These are phyloP conservation scores for Tricholauxania praeusta DNA, from an alignment of 2,888 invertebrate species.

Conservation along the genomic window DNA sequence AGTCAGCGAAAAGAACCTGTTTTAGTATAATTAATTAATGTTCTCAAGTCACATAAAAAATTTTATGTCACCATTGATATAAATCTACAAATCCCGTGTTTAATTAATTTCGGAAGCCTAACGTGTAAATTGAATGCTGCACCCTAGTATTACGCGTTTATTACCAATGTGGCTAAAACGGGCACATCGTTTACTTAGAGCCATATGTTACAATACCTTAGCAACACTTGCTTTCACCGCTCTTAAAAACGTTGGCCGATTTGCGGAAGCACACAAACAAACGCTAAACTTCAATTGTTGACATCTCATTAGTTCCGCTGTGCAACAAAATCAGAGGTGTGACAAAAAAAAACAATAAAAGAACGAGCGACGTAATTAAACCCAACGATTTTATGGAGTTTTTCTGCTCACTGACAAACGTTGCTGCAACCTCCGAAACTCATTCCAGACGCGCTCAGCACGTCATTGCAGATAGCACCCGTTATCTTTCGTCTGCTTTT, in stretches of 20 bases:
- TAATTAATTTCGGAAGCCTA: no score
- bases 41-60: not conserved
- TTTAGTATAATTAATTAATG: not conserved
- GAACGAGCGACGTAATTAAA: constrained; percentile 19
- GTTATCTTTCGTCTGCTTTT: not conserved
- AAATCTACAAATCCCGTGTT: no score
- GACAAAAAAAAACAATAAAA: constrained; percentile 9
- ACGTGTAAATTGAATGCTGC: no score
- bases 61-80: not conserved
- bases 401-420: not conserved
- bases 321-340: constrained; percentile 24
- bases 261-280: not conserved
- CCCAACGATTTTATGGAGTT: constrained; percentile 12
- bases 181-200: no score
- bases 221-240: no score
- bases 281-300: constrained; percentile 23
- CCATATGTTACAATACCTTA: no score
- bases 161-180: no score
- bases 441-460: not conserved
- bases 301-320: constrained; percentile 34
- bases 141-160: no score
- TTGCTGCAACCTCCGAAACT: not conserved
- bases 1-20: no score
- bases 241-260: no score
- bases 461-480: not conserved